Percentiles rank a stretch among this genome's conserved stretches.
Conservation (phyloP, 1,140 invertebrate genomes). For the Brachionus paranguensis region DNA sequence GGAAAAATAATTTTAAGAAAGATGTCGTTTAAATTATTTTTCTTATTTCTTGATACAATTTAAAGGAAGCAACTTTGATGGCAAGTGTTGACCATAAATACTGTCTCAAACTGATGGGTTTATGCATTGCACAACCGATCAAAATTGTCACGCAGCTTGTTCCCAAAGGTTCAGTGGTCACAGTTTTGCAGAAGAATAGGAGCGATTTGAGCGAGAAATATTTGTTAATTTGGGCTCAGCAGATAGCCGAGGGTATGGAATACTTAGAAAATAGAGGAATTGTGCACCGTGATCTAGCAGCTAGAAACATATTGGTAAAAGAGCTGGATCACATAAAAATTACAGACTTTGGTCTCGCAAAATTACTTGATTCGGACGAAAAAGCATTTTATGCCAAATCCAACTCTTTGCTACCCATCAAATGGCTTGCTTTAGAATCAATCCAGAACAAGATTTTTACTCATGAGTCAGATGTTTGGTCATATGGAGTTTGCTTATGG, state of each 20-base stretch:
- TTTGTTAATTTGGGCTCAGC: slow-evolving; percentile 89
- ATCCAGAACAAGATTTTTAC: slow-evolving; percentile 4
- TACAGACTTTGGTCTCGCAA: slow-evolving; percentile 50
- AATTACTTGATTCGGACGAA: slow-evolving; percentile 57
- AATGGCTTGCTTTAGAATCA: slow-evolving; percentile 29
- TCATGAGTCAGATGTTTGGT: slow-evolving; percentile 36
- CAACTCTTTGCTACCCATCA: slow-evolving; percentile 64
- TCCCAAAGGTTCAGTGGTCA: not conserved
- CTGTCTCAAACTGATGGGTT: not conserved
- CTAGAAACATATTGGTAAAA: slow-evolving; percentile 82
- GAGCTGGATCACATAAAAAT: slow-evolving; percentile 48
- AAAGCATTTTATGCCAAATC: slow-evolving; percentile 79
- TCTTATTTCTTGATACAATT: not conserved
- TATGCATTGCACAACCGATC: not conserved
- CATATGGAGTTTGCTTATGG: slow-evolving; percentile 38
- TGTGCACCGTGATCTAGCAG: slow-evolving; percentile 90
- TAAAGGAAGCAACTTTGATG: slow-evolving; percentile 35
- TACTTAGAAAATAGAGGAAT: slow-evolving; percentile 89
- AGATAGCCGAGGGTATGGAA: slow-evolving; percentile 94
- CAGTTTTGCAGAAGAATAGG: not conserved
- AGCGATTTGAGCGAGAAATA: slow-evolving; percentile 44
- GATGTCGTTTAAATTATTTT: too few species aligned
- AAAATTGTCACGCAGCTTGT: slow-evolving; percentile 24
- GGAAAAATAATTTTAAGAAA: too few species aligned
- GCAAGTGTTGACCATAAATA: slow-evolving; percentile 23